Base-by-base conservation (phyloP, 2,113 vertebrate species). In the Kryptolebias marmoratus region DNA sequence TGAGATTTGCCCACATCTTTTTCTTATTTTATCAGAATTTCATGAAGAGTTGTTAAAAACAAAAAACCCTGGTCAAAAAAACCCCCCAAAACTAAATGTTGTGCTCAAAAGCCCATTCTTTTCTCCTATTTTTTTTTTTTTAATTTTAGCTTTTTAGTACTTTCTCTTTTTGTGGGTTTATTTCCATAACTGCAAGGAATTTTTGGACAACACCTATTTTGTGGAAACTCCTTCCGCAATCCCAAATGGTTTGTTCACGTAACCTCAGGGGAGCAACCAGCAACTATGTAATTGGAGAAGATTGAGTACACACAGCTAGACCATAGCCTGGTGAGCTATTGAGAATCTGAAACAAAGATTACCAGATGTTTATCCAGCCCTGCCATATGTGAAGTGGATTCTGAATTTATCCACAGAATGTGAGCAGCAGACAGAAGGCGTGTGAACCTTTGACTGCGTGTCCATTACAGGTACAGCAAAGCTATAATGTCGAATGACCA, bases 191-290 rank as follows among this genome's bases (percentile, higher is more conserved):
- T 90, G 85, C 69, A 67, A 85, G 82, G 90, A 92, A 92, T 92
- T 91, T 89, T 82, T 84, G 87, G 90, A 91, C 91, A 93, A 94
- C 92, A 92, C 92, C 89, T 93, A 92, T 90, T 92, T 91, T 89
- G 89, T 90, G 91, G 89, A 91, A 92, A 90, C 84, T 86, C 82
- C 87, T 84, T 86, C 87, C 75, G 68, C 89, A 80, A 84, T 88
- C 84, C 90, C 83, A 89, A 90, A 87, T 27, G 85, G 85, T 89
- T 83, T 84, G 88, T 92, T 88, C 86, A 79, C 48, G 87, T 83
- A 90, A 89, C 87, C 87, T 87, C 86, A 81, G 74, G 78, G 84
- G 89, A 89, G 84, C 81, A 71, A 89, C 82, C 82, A 79, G 79
- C 79, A 82, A 90, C 79, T 86, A 72, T 90, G 92, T 91, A 93